Base-by-base conservation (phyloP, 2,797 vertebrate species). In the Chloroceryle inda region DNA sequence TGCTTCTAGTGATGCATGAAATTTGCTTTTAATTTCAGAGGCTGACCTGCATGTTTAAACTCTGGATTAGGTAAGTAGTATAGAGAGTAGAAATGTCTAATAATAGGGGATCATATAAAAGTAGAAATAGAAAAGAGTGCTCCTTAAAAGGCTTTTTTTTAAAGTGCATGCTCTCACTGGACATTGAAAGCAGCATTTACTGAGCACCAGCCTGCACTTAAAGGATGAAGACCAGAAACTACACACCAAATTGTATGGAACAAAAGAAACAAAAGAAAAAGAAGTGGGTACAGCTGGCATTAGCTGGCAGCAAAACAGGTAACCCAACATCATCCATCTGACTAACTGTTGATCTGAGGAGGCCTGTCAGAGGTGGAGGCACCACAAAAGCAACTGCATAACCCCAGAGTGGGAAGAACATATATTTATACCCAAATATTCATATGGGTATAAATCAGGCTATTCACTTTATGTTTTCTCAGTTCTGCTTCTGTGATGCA, bases 11-110 rank as follows among this genome's bases (percentile, higher is more conserved):
- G n/a, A 72, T 49, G 56, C 23, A 47, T 80, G 52, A 74, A 79
- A 91, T 77, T 86, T 75, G 12, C 45, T 93, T 94, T 90, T 81
- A 61, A 84, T 84, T 94, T 85, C 37, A 31, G 3, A 10, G 17
- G 4, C 13, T 80, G 26, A 49, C n/a, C 69, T 93, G 50, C 17
- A 38, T 68, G 23, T 81, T 90, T 85, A 62, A 87, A 56, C 7
- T 81, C 20, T 68, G 84, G 40, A 61, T 88, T 84, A 88, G 22
- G 12, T 42, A 24, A 38, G 4, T 62, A 8, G 9, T 17, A 79
- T 2, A 52, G 42, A 62, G n/a, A 66, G 47, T 52, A 38, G 37
- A 82, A 94, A 89, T 45, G 33, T 38, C 22, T 40, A 74, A 77
- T 26, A 92, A 80, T 22, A 88, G 13, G 10, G 31, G 40, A 50